Conservation (phyloP, 2,797 vertebrate species). For the Distichodus sexfasciatus region DNA sequence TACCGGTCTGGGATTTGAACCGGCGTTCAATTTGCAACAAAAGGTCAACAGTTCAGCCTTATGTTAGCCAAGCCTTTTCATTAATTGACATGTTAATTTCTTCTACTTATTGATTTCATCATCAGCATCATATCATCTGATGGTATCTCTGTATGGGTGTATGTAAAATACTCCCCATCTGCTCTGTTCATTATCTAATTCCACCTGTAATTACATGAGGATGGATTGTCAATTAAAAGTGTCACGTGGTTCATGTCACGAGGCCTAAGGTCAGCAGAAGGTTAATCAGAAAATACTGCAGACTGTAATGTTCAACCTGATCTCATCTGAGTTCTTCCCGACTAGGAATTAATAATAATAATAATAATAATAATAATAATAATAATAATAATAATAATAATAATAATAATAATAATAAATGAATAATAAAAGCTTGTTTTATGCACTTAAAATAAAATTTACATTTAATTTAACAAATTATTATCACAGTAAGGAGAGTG, state of each 20-base stretch:
- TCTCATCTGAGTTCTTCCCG: slow-evolving; percentile 13
- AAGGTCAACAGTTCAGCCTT: no score
- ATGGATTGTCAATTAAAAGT: slow-evolving; percentile 8
- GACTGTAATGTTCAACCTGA: slow-evolving; percentile 11
- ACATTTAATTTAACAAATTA: no score
- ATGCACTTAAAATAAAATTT: no score
- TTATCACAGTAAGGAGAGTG: no score
- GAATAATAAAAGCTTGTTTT: no score
- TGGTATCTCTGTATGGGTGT: neutral
- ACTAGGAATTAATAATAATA: neutral
- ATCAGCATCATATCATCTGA: slow-evolving; percentile 1
- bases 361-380: no score
- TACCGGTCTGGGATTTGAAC: no score
- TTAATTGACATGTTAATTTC: no score
- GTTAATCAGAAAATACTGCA: slow-evolving; percentile 25
- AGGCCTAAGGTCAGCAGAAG: slow-evolving; percentile 21
- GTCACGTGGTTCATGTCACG: neutral
- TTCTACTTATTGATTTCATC: slow-evolving; percentile 10
- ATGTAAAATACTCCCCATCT: neutral
- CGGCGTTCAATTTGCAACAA: no score
- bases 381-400: no score
- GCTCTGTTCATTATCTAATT: neutral
- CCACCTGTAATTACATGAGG: slow-evolving; percentile 22
- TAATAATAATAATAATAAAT: no score
- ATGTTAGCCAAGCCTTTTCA: no score